Evolutionary conservation across 2,113 vertebrate genomes (phyloP).

Genomic region (Gymnarchus niloticus): DNA sequence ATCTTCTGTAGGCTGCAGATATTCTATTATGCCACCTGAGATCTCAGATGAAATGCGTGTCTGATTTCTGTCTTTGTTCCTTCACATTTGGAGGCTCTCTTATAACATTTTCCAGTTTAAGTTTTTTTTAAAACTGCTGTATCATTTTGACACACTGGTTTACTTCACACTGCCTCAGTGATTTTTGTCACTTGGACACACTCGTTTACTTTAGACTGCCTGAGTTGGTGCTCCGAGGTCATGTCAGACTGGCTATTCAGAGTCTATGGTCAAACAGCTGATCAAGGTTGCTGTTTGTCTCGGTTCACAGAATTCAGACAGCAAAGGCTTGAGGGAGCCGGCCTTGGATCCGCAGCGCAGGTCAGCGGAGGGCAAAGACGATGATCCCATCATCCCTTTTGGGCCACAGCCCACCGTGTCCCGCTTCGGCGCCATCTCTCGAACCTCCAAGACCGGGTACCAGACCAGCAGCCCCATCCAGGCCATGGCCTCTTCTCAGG

Average conservation of each 20-base stretch:
- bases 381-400: conserved; percentile 96
- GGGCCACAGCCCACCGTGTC: conserved; percentile 93
- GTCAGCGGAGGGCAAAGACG: conserved; percentile 78
- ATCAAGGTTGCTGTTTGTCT: conserved; percentile 9
- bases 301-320: conserved; percentile 75
- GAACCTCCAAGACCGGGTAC: conserved; percentile 89
- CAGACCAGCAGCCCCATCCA: conserved; percentile 82
- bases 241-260: too few relatives aligned
- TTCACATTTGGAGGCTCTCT: too few relatives aligned
- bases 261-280: not conserved
- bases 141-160: too few relatives aligned
- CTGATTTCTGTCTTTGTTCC: too few relatives aligned
- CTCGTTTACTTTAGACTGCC: too few relatives aligned
- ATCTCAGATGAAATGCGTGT: too few relatives aligned
- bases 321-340: conserved; percentile 79
- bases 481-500: conserved; percentile 76
- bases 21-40: too few relatives aligned
- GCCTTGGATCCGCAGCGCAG: conserved; percentile 81
- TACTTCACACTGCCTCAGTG: not conserved
- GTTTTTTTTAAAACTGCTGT: too few relatives aligned
- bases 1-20: too few relatives aligned
- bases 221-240: too few relatives aligned
- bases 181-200: too few relatives aligned
- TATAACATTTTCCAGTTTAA: too few relatives aligned
- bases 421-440: conserved; percentile 92